These are phyloP conservation scores for Trichopoda pennipes DNA, from an alignment of 2,888 invertebrate species.

Conservation along the genomic window DNA sequence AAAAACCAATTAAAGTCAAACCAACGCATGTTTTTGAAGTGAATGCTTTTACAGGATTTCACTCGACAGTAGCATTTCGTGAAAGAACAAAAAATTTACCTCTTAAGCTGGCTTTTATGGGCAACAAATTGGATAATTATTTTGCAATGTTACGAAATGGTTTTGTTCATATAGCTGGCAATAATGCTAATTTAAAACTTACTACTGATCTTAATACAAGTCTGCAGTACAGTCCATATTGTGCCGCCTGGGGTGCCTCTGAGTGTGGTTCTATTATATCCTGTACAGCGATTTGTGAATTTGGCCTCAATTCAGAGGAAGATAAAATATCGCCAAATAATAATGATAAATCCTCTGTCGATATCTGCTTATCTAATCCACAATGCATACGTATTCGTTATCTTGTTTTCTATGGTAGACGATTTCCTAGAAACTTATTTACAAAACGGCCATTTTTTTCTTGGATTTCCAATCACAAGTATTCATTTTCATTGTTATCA, in stretches of 20 bases:
- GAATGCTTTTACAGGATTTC: conserved; percentile 16
- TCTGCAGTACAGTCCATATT: conserved; percentile 87
- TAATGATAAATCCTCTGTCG: conserved; percentile 15
- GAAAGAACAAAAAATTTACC: conserved; percentile 74
- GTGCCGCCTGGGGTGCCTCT: conserved; percentile 89
- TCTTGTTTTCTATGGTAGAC: conserved; percentile 85
- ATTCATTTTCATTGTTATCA: conserved; percentile 84
- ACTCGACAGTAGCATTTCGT: conserved; percentile 51
- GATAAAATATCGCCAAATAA: conserved; percentile 54
- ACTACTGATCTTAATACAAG: conserved; percentile 88
- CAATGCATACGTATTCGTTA: conserved; percentile 89
- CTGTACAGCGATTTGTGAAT: conserved; percentile 90
- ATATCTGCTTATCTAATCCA: conserved; percentile 78
- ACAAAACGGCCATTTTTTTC: conserved; percentile 71
- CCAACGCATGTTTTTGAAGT: conserved; percentile 88
- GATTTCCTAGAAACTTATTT: conserved; percentile 67
- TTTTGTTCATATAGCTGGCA: conserved; percentile 85
- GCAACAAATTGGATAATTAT: conserved; percentile 90
- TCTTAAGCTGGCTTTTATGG: conserved; percentile 89
- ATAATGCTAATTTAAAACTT: conserved; percentile 86
- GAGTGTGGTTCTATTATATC: conserved; percentile 88
- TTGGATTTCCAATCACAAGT: conserved; percentile 85
- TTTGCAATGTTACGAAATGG: conserved; percentile 90
- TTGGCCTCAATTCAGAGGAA: conserved; percentile 85
- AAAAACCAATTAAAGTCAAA: conserved; percentile 80